Base-by-base conservation (phyloP, 2,797 vertebrate genomes). In the Mallotus villosus region DNA sequence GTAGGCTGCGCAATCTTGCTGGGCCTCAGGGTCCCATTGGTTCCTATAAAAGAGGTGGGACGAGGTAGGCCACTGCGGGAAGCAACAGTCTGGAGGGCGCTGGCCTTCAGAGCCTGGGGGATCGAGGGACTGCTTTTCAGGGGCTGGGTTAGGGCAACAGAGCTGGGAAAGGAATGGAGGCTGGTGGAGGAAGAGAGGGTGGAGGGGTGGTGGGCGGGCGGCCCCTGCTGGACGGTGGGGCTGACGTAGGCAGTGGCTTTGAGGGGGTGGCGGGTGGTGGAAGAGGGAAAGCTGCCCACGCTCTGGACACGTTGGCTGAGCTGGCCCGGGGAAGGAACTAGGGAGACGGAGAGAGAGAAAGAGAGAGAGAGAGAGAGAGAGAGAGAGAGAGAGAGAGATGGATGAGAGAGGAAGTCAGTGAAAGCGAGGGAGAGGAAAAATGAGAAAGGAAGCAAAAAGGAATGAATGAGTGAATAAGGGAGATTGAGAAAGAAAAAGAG, bases 191-290 rank as follows among this genome's bases (percentile, higher is more conserved):
- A 78, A 65, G 95, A 89, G 84, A 94, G 83, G 14, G 85, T 83
- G 81, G 87, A 83, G 58, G 85, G 81, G 71, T 84, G 83, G 81
- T 88, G 82, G 59, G 85, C 81, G 71, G 85, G 87, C 76, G 91
- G 89, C 63, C 95, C 95, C 89, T 98, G 97, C 92, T 98, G 97
- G 67, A 99, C 90, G 0, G 97, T 99, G 11, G 97, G 97, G 85
- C 97, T 99, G 62, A 99, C 97, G 0, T 99, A 99, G 29, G 97
- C 97, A 8, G 97, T 99, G 81, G 97, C 97, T 91, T 99, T 99
- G 3, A 96, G 87, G 12, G 94, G 94, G 60, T 95, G 94, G 59
- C 96, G 93, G 32, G 90, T 76, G 24, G 93, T 91, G 68, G 93
- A 89, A 1, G 95, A 89, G 2, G 95, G 93, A 86, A 99, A 99